phyloP scores from a whole-genome alignment of 2,797 vertebrate genomes.

The Myoxocephalus aenaeus region DNA sequence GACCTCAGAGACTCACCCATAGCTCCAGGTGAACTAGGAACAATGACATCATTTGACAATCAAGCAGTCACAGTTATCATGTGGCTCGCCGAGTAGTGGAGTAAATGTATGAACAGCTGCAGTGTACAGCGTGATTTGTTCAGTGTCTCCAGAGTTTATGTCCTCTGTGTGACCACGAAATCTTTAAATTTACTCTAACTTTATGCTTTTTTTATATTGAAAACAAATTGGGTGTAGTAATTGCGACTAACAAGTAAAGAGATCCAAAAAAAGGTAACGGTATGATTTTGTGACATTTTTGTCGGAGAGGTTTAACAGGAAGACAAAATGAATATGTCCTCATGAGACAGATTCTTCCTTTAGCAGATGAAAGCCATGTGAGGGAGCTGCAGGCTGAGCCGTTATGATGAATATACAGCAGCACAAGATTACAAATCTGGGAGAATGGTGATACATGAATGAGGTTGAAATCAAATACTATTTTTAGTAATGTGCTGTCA shows the following conservation, averaged over 20 bases:
- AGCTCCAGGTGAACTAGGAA: constrained; percentile 77
- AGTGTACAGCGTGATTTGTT: constrained; percentile 22
- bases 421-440: constrained; percentile 1
- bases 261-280: not conserved
- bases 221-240: not conserved
- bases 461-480: not conserved
- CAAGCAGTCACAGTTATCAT: constrained; percentile 62
- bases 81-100: constrained; percentile 45
- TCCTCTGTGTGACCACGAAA: not conserved
- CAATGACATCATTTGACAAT: constrained; percentile 70
- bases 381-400: constrained; percentile 7
- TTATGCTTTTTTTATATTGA: not conserved
- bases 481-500: not conserved
- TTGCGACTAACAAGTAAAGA: not conserved
- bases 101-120: constrained; percentile 15
- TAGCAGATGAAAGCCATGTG: constrained; percentile 29
- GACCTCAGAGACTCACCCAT: constrained; percentile 48
- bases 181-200: not conserved
- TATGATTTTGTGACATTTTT: not conserved
- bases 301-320: not conserved
- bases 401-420: constrained; percentile 1
- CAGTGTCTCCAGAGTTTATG: not conserved
- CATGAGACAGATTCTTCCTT: constrained; percentile 32
- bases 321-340: constrained; percentile 15
- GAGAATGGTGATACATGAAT: not conserved